Base-by-base conservation (phyloP, 1,140 invertebrate species). In the Eueides isabella region DNA sequence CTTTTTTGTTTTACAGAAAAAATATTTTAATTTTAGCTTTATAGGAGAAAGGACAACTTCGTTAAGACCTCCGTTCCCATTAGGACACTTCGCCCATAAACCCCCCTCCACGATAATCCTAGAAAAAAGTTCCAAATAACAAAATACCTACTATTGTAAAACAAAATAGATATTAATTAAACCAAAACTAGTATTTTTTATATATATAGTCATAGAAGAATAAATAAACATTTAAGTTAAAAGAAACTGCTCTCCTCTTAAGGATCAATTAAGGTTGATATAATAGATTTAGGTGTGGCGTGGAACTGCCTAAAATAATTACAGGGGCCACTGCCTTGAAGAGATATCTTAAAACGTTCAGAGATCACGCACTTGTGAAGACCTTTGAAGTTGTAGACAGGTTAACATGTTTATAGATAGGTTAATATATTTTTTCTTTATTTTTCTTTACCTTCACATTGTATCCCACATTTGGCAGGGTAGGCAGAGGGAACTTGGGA, bases 271-370 rank as follows among this genome's bases (percentile, higher is more conserved):
- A 79, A 79, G 72, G 66, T 26, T 77, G 77, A 80, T 77, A 76
- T 80, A 85, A 82, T 79, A 79, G 74, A 76, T 75, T 78, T 62
- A 63, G 38, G 69, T 74, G 74, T 71, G 55, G 72, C 81, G 75
- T 78, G 72, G 80, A 85, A 81, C 83, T 81, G 78, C 74, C 71
- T 74, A 69, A 79, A 77, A 80, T 83, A 82, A 83, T 85, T 85
- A 85, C 75, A 80, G 75, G 55, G 78, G 76, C 41, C 80, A 76
- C 81, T 83, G 73, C 80, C 73, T 74, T 74, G 71, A 80, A 72
- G 69, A 78, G 80, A 80, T 80, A 78, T 76, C 76, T 80, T 77
- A 68, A 79, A 82, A 80, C 76, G 78, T 78, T 80, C 72, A 41
- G 66, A 28, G n/a, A 77, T 81, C 75, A 76, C 76, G 81, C 73